Percentiles rank a stretch among this genome's conserved stretches.
Conservation (phyloP, 2,113 vertebrate genomes). For the Capricornis sumatraensis region DNA sequence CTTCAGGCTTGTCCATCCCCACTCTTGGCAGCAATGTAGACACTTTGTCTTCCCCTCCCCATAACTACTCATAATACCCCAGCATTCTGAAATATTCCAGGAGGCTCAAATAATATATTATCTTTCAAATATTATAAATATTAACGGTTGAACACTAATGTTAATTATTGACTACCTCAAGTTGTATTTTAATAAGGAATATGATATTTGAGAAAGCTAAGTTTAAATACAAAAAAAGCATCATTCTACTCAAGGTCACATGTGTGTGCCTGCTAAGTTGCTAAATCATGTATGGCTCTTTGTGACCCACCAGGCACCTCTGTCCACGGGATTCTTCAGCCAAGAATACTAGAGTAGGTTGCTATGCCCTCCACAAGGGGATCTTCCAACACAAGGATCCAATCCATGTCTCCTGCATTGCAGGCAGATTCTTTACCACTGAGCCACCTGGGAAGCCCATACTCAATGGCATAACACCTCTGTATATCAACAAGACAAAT, state of each 20-base stretch:
- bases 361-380: neutral
- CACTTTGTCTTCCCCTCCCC: neutral
- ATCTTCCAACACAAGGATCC: neutral
- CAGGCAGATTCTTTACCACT: neutral
- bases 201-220: neutral
- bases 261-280: neutral
- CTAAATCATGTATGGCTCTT: neutral
- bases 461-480: neutral
- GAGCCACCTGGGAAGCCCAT: neutral
- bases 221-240: neutral
- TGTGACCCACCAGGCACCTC: neutral
- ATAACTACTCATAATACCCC: neutral
- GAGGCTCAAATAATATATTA: neutral
- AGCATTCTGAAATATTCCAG: neutral
- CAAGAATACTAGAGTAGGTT: neutral
- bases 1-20: accelerated
- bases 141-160: neutral
- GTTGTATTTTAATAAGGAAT: neutral
- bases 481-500: neutral
- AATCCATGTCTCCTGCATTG: neutral
- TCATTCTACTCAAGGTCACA: neutral
- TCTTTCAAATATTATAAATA: neutral
- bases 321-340: neutral
- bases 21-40: too few species aligned
- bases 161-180: neutral